phyloP scores from a whole-genome alignment of 2,888 invertebrate species.

The Aspidiotus destructor region DNA sequence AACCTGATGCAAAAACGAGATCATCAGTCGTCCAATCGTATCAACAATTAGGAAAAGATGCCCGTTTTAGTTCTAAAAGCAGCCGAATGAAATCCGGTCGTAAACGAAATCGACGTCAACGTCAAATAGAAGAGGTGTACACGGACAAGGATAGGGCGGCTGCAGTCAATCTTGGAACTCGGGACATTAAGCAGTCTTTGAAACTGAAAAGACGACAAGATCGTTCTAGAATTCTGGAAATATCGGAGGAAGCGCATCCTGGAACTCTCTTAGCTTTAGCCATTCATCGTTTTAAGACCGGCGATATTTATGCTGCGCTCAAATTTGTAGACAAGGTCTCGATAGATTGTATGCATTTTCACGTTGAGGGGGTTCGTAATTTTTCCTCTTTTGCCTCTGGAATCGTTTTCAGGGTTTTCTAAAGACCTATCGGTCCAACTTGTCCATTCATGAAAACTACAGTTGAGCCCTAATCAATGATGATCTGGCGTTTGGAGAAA shows the following conservation, averaged over 20 bases:
- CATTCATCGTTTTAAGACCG: constrained; percentile 63
- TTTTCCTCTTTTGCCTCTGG: background rate
- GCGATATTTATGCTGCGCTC: constrained; percentile 61
- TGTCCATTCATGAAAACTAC: background rate
- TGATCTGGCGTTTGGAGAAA: background rate
- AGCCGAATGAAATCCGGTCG: constrained; percentile 29
- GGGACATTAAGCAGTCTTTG: constrained; percentile 75
- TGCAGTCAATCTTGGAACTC: constrained; percentile 74
- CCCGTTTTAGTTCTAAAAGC: constrained; percentile 22
- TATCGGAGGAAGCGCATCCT: constrained; percentile 70
- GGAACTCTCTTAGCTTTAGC: constrained; percentile 65
- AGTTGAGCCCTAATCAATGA: background rate
- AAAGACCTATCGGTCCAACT: background rate
- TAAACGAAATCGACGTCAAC: constrained; percentile 34
- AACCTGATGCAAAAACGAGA: constrained; percentile 2
- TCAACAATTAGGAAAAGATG: constrained; percentile 38
- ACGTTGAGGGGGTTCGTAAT: background rate
- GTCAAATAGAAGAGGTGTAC: constrained; percentile 59
- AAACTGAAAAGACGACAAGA: constrained; percentile 70
- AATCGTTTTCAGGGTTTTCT: background rate
- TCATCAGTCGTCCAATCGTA: constrained; percentile 12
- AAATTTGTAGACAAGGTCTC: constrained; percentile 68
- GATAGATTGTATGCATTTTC: background rate
- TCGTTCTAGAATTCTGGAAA: constrained; percentile 57
- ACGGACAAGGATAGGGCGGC: constrained; percentile 87